Percentiles rank a stretch among this genome's conserved stretches.
These are phyloP conservation scores for Sturnus vulgaris DNA, from an alignment of 2,113 vertebrate genomes.

Conservation along the genomic window DNA sequence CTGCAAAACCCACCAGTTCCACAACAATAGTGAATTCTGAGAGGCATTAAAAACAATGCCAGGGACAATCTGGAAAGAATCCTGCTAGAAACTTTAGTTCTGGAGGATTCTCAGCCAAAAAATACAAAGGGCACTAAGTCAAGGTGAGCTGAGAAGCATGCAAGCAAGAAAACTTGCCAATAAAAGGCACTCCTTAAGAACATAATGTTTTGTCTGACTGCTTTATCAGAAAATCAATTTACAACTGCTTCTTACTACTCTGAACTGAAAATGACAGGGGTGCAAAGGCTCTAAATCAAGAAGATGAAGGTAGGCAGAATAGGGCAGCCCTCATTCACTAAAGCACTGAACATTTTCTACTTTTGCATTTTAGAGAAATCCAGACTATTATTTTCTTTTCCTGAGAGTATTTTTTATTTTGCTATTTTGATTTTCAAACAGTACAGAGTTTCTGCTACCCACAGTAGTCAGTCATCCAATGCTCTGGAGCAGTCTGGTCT, in stretches of 20 bases:
- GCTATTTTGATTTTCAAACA: not conserved
- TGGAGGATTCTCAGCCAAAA: not conserved
- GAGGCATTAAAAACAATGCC: not conserved
- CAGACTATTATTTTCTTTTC: not conserved
- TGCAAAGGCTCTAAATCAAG: not conserved
- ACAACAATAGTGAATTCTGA: not conserved
- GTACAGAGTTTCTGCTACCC: not conserved
- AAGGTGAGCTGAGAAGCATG: constrained; percentile 65
- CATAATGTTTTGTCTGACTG: constrained; percentile 44
- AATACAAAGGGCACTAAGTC: constrained; percentile 34
- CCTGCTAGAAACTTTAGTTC: not conserved
- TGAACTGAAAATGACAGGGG: constrained; percentile 4
- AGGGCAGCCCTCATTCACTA: not conserved
- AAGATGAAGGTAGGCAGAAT: not conserved
- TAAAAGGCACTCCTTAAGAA: constrained; percentile 57
- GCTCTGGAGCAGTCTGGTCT: not conserved
- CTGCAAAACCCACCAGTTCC: not conserved
- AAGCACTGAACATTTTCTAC: not conserved
- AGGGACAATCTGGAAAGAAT: not conserved
- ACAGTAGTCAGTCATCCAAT: not conserved
- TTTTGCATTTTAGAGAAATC: not conserved
- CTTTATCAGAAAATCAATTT: constrained; percentile 52
- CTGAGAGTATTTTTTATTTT: not conserved
- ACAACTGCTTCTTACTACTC: constrained; percentile 53
- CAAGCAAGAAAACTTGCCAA: constrained; percentile 51